Percentiles rank a stretch among this genome's conserved stretches.
These are phyloP conservation scores for Spheniscus mendiculus DNA, from an alignment of 2,113 vertebrate genomes.

Conservation along the genomic window DNA sequence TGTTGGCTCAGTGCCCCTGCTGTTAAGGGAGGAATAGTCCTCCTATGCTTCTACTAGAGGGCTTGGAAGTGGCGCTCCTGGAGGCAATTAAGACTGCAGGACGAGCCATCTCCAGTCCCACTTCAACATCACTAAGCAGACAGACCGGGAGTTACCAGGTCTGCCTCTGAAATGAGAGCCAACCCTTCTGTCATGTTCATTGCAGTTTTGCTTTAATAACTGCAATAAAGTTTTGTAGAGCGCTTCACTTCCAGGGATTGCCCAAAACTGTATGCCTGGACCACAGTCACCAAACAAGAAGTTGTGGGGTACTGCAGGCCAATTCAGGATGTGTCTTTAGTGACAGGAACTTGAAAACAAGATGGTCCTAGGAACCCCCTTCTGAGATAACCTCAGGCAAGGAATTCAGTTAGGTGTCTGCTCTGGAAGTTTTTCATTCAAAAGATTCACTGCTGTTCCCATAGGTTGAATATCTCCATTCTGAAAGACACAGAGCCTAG, in stretches of 20 bases:
- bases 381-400: background rate
- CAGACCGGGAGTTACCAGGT: background rate
- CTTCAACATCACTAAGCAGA: background rate
- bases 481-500: background rate
- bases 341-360: background rate
- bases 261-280: background rate
- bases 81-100: background rate
- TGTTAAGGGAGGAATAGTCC: fast-evolving
- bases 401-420: background rate
- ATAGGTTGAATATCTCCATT: background rate
- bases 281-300: background rate
- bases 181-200: too few relatives aligned
- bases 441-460: background rate
- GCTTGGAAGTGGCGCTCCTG: background rate
- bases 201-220: background rate
- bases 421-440: background rate
- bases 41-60: background rate
- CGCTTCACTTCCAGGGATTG: background rate
- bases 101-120: background rate
- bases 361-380: background rate
- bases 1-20: background rate
- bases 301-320: background rate
- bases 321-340: background rate
- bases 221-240: background rate
- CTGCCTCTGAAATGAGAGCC: background rate